A percentile compares a stretch with the other conserved stretches of the same genome.
Evolutionary conservation across 2,888 invertebrate species (phyloP).

Genomic region (Cephus rjabovi): DNA sequence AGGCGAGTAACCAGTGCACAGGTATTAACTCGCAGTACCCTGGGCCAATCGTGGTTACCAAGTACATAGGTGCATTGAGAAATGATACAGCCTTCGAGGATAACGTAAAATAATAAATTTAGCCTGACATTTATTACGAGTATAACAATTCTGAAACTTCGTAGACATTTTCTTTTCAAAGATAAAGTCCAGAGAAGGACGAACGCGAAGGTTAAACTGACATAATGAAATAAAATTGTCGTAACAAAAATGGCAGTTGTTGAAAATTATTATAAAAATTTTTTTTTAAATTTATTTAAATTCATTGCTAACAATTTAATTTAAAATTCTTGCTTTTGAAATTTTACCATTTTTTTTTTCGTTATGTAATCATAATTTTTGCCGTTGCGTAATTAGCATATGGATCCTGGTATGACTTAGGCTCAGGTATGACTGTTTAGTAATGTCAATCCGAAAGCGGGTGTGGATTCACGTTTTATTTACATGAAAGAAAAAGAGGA

Average conservation of each 20-base stretch:
- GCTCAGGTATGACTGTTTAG: not conserved
- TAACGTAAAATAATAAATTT: not conserved
- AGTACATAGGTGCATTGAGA: not conserved
- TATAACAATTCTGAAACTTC: not conserved
- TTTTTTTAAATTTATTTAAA: not conserved
- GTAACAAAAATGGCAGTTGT: too few species aligned
- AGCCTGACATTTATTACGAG: not conserved
- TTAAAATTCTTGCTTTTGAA: not conserved
- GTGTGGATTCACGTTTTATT: not conserved
- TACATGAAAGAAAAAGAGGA: not conserved
- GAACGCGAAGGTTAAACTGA: not conserved
- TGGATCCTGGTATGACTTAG: not conserved
- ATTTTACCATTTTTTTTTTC: not conserved
- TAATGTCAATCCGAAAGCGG: not conserved
- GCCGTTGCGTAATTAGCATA: not conserved
- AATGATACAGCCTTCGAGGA: not conserved
- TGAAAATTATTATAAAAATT: not conserved
- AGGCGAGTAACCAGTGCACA: not conserved
- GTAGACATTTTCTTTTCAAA: not conserved
- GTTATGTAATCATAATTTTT: not conserved
- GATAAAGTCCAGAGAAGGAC: not conserved
- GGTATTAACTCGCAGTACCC: not conserved
- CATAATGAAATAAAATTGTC: not conserved
- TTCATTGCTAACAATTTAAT: not conserved
- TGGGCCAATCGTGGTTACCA: not conserved